Base-by-base conservation (phyloP, 2,797 vertebrate genomes). In the Mormyrus hasselquistii region DNA sequence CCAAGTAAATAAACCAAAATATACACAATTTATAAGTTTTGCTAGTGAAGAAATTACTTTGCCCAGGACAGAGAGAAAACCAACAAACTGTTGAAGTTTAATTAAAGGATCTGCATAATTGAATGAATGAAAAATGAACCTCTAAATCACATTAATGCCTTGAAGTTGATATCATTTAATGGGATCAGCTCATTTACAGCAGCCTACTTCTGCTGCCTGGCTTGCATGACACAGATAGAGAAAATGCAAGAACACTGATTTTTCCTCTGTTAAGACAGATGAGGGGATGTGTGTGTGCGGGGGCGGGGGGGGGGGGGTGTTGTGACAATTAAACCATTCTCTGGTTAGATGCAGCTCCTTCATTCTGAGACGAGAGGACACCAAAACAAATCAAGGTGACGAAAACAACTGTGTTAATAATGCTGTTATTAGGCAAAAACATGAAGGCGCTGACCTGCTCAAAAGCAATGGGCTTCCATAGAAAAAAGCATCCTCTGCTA, bases 141-240 rank as follows among this genome's bases (percentile, higher is more conserved):
- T 94, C 86, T 92, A 93, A 93, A 94, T 94, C 91, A 93, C 92
- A 94, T 92, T 89, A 91, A 90, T 90, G 90, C 93, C 93, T 94
- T 95, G 93, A 95, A 94, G 94, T 94, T 93, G 93, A 94, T 95
- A 95, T 95, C 94, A 94, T 95, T 96, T 95, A 96, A 96, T 95
- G 93, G 93, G 93, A 94, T 95, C 94, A 93, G 91, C 90, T 93
- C 92, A 91, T 91, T 91, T 90, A 91, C 91, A 90, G 89, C 89
- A 89, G 87, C 89, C 89, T 87, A 89, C 90, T 91, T 53, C 88
- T 89, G 76, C 73, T 50, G 89, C 76, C 86, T 57, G 79, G 82
- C 89, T 90, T 82, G 88, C 86, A 55, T 86, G 85, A 89, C 90
- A 89, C 87, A 41, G 88, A 88, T 79, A 89, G 88, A 88, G 22